Percentiles rank a stretch among this genome's conserved stretches.
Evolutionary conservation across 2,113 vertebrate species (phyloP).

Genomic region (Poeciliopsis retropinna): DNA sequence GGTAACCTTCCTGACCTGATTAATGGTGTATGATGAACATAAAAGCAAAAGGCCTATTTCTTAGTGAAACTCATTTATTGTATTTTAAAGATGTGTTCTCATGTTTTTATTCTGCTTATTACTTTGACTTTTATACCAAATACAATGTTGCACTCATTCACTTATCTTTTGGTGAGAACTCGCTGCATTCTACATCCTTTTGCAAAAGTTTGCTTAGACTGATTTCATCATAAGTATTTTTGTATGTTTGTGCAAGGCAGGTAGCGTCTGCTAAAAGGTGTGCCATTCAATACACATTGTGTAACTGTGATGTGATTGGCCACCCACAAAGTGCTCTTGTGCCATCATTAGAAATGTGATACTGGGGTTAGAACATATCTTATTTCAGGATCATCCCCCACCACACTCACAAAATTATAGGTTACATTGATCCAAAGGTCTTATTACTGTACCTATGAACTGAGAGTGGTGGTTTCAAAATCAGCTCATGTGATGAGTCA

Average conservation of each 20-base stretch:
- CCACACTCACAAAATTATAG: constrained; percentile 45
- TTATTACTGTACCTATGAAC: constrained; percentile 46
- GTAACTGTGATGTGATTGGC: constrained; percentile 4
- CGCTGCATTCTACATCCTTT: constrained; percentile 32
- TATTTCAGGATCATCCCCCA: neutral
- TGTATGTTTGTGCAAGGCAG: neutral
- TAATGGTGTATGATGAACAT: neutral
- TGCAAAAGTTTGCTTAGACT: neutral
- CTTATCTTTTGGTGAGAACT: constrained; percentile 17
- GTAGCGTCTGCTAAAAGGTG: constrained; percentile 2
- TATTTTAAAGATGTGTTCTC: too few relatives aligned
- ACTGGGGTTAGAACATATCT: neutral
- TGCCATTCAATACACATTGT: neutral
- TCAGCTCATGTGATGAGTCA: constrained; percentile 23
- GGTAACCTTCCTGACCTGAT: neutral
- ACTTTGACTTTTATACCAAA: too few relatives aligned
- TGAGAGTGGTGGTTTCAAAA: constrained; percentile 21
- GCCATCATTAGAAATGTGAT: constrained; percentile 10
- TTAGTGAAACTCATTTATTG: too few relatives aligned
- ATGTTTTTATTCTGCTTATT: too few relatives aligned
- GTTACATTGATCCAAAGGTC: constrained; percentile 28
- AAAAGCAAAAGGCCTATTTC: neutral
- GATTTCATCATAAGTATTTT: constrained; percentile 9
- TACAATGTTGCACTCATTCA: too few relatives aligned
- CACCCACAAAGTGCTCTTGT: neutral